Percentiles rank a stretch among this genome's conserved stretches.
phyloP scores from a whole-genome alignment of 2,888 invertebrate species.

The Carpatolechia fugitivella region DNA sequence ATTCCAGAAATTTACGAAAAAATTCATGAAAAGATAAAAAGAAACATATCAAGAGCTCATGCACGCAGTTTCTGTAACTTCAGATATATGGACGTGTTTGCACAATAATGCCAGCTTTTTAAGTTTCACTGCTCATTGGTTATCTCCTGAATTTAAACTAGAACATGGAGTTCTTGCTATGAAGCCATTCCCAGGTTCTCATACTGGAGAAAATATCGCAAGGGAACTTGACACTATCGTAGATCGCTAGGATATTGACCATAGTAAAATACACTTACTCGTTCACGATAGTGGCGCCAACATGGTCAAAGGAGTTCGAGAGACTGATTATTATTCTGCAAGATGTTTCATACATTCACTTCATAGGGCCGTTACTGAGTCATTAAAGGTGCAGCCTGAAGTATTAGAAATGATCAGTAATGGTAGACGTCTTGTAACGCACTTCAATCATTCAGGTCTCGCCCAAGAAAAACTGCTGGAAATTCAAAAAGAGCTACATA shows the following conservation, averaged over 20 bases:
- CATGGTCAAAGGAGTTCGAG: background rate
- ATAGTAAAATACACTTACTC: constrained; percentile 12
- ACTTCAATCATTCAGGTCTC: constrained; percentile 35
- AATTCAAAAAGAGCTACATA: constrained; percentile 34
- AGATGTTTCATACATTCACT: constrained; percentile 20
- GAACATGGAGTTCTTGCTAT: constrained; percentile 29
- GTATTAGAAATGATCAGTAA: constrained; percentile 28
- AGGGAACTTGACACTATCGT: constrained; percentile 32
- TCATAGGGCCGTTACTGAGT: constrained; percentile 27
- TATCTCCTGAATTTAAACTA: constrained; percentile 27
- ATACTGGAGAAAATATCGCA: constrained; percentile 33
- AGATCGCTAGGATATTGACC: constrained; percentile 33
- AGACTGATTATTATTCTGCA: background rate
- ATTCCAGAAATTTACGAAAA: constrained; percentile 26
- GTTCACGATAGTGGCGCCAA: constrained; percentile 1
- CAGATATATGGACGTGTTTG: constrained; percentile 32
- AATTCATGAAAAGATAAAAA: constrained; percentile 28
- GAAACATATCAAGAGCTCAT: constrained; percentile 26
- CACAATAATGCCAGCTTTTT: constrained; percentile 28
- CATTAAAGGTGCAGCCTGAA: constrained; percentile 32
- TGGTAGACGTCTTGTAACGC: constrained; percentile 35
- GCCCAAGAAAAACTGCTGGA: constrained; percentile 25
- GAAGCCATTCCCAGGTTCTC: constrained; percentile 28
- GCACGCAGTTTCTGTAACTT: constrained; percentile 29
- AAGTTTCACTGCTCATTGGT: constrained; percentile 32